phyloP scores from a whole-genome alignment of 2,113 vertebrate species.

The Cebidichthys violaceus region DNA sequence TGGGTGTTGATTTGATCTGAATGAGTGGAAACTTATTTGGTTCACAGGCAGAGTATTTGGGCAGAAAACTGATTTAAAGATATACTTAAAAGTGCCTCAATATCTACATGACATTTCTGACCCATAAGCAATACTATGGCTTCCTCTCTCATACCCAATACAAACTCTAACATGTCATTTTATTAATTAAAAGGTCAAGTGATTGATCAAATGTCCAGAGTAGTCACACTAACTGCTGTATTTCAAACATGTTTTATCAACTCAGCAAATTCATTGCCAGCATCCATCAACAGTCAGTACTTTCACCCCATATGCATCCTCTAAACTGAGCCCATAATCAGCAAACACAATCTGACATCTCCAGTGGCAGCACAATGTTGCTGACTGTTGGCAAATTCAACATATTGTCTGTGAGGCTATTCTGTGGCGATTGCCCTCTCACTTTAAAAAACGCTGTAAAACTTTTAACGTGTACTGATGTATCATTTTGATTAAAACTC shows the following conservation, averaged over 20 bases:
- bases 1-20: not conserved
- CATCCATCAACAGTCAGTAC: slow-evolving; percentile 33
- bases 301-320: slow-evolving; percentile 32
- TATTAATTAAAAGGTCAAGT: slow-evolving; percentile 1
- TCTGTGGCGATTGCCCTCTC: not conserved
- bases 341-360: slow-evolving; percentile 35
- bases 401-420: not conserved
- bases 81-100: not conserved
- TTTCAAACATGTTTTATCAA: slow-evolving; percentile 32
- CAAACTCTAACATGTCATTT: not conserved
- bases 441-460: not conserved
- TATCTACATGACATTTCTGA: not conserved
- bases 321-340: slow-evolving; percentile 39
- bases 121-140: not conserved
- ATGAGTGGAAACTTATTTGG: not conserved
- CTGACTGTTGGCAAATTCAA: slow-evolving; percentile 39
- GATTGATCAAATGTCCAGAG: slow-evolving; percentile 39
- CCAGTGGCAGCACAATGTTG: slow-evolving; percentile 18
- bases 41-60: not conserved
- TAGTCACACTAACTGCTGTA: not conserved
- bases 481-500: not conserved
- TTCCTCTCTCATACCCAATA: not conserved
- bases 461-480: not conserved
- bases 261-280: slow-evolving; percentile 53
- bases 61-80: no score